Conservation (phyloP, 2,888 invertebrate species). For the Brachylomia viminalis region DNA sequence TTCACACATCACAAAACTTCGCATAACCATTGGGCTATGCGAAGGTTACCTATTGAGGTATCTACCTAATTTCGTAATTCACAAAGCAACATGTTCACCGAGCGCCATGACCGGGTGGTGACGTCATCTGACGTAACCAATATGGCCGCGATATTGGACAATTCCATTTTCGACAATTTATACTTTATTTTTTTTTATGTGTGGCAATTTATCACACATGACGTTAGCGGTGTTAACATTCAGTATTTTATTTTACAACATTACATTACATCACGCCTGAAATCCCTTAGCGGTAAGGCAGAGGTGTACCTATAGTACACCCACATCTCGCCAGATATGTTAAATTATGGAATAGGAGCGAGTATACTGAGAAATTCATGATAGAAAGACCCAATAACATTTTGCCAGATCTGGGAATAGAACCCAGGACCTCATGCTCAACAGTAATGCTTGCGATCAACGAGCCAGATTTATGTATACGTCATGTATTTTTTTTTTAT, state of each 20-base stretch:
- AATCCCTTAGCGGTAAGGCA: neutral
- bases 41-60: too few relatives aligned
- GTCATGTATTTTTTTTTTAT: too few relatives aligned
- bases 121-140: slow-evolving; percentile 42
- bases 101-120: slow-evolving; percentile 26
- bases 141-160: slow-evolving; percentile 44
- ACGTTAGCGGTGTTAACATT: slow-evolving; percentile 15
- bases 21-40: too few relatives aligned
- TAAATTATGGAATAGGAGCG: neutral
- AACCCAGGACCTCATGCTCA: neutral
- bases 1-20: neutral
- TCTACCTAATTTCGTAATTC: slow-evolving; percentile 3
- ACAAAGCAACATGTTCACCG: slow-evolving; percentile 30
- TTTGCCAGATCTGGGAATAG: neutral
- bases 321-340: neutral
- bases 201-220: slow-evolving; percentile 59
- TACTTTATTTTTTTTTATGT: slow-evolving; percentile 56
- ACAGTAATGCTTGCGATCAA: neutral
- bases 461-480: neutral
- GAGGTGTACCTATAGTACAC: neutral
- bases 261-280: neutral
- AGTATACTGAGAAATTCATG: neutral
- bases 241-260: slow-evolving; percentile 3
- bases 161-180: slow-evolving; percentile 68
- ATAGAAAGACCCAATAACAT: neutral